Evolutionary conservation across 2,797 vertebrate genomes (phyloP).

Genomic region (Octomys mimax): DNA sequence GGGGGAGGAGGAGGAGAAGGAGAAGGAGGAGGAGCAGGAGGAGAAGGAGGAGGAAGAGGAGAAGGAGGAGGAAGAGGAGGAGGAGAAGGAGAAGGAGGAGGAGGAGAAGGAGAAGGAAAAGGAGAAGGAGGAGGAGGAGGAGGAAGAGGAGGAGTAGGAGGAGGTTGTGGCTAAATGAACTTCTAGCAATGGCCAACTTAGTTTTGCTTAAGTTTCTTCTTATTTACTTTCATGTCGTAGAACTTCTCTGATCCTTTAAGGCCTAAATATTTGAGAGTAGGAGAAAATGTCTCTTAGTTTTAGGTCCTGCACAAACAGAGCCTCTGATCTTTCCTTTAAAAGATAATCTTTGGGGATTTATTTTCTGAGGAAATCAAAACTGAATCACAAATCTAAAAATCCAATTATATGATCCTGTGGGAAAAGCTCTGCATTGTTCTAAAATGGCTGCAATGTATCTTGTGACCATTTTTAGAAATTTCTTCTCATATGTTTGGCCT

Average conservation of each 20-base stretch:
- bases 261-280: constrained; percentile 55
- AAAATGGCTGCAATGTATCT: background rate
- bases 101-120: no score
- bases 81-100: no score
- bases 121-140: no score
- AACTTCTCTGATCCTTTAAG: constrained; percentile 55
- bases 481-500: constrained; percentile 29
- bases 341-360: background rate
- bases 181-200: background rate
- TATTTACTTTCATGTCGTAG: constrained; percentile 49
- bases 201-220: constrained; percentile 54
- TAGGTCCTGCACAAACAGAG: constrained; percentile 25
- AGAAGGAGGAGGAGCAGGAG: no score
- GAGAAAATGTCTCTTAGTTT: constrained; percentile 46
- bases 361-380: constrained; percentile 51
- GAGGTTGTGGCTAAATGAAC: background rate
- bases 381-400: constrained; percentile 46
- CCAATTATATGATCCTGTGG: background rate
- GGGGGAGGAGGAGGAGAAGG: no score
- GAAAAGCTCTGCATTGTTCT: background rate
- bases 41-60: no score
- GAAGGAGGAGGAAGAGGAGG: no score
- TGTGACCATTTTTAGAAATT: constrained; percentile 15
- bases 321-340: constrained; percentile 16
- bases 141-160: no score